A percentile compares a stretch with the other conserved stretches of the same genome.
Evolutionary conservation across 2,797 vertebrate genomes (phyloP).

Genomic region (Alcedo atthis): DNA sequence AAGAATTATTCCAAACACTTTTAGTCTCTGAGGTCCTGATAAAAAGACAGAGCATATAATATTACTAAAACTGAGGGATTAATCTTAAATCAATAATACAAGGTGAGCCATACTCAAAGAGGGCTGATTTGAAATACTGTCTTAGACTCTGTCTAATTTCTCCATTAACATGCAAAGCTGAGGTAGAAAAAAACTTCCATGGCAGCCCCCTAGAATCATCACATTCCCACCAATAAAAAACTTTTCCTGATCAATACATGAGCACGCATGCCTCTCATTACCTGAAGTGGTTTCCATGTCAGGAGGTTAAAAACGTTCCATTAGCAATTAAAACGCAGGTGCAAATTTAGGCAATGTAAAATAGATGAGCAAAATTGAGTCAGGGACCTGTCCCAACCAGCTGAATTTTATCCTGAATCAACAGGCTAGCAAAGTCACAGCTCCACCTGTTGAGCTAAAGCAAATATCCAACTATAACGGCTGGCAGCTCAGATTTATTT

Average conservation of each 20-base stretch:
- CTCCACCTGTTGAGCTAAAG: constrained; percentile 67
- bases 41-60: not conserved
- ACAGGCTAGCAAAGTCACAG: constrained; percentile 41
- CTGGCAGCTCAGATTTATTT: not conserved
- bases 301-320: not conserved
- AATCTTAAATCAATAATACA: not conserved
- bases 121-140: not conserved
- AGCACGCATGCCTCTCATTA: not conserved
- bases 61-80: not conserved
- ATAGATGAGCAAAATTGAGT: not conserved
- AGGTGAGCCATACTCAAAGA: not conserved
- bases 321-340: not conserved
- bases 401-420: constrained; percentile 1
- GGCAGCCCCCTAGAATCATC: not conserved
- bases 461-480: not conserved
- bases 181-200: not conserved
- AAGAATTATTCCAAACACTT: not conserved
- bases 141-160: not conserved
- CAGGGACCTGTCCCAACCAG: not conserved
- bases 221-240: not conserved
- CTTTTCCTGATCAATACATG: not conserved
- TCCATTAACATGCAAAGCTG: not conserved
- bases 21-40: not conserved
- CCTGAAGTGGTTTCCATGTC: not conserved
- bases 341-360: not conserved